Conservation (phyloP, 2,113 vertebrate genomes). For the Aldabrachelys gigantea region DNA sequence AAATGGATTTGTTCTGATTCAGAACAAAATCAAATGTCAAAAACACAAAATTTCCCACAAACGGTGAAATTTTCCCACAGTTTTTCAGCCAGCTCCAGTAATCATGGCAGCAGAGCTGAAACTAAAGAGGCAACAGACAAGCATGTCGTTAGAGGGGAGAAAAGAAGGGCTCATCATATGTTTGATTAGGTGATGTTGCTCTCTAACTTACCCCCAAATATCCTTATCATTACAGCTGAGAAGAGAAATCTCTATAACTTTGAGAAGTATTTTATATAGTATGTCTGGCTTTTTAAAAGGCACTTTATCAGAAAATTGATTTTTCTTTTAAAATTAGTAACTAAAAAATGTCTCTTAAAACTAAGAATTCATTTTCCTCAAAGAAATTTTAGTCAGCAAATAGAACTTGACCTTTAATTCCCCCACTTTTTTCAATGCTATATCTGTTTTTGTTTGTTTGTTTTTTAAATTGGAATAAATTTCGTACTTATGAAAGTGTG, state of each 20-base stretch:
- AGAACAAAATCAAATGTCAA: too few species aligned
- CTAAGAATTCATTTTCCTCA: neutral
- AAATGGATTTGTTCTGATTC: too few species aligned
- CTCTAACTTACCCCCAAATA: neutral
- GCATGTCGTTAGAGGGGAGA: accelerated
- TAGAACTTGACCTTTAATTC: neutral
- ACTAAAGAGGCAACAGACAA: neutral
- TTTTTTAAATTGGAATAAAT: neutral
- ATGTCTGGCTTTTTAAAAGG: too few species aligned
- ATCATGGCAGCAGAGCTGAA: neutral
- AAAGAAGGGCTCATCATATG: neutral
- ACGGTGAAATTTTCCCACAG: too few species aligned
- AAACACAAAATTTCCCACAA: too few species aligned
- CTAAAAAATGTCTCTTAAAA: neutral
- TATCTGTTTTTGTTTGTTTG: neutral
- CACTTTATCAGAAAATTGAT: neutral
- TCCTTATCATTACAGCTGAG: neutral
- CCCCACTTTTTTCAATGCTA: neutral
- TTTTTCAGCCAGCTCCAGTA: too few species aligned
- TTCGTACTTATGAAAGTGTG: neutral
- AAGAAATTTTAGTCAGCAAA: neutral
- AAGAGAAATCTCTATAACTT: neutral
- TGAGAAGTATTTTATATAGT: neutral
- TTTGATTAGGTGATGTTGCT: neutral
- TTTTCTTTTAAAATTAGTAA: neutral